A percentile compares a stretch with the other conserved stretches of the same genome.
Evolutionary conservation across 2,113 vertebrate species (phyloP).

Genomic region (Ptyas mucosa): DNA sequence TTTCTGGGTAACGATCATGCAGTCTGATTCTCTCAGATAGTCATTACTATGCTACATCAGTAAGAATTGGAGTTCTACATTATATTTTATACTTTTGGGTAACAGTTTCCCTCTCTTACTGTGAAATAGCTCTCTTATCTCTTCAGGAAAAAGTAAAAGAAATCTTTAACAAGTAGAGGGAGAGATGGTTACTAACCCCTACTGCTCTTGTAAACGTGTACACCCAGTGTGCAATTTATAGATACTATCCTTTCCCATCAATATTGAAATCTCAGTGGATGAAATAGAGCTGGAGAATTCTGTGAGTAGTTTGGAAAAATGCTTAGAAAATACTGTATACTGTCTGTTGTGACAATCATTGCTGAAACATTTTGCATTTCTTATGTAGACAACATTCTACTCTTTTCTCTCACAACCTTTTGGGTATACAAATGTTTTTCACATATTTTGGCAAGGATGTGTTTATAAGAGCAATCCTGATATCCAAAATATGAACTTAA

Average conservation of each 20-base stretch:
- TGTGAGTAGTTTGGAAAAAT: neutral
- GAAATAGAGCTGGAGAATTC: neutral
- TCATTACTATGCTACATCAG: neutral
- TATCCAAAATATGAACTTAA: neutral
- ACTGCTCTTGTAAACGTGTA: no score
- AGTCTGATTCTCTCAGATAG: neutral
- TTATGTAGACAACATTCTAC: neutral
- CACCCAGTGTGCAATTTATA: no score
- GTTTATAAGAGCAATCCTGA: neutral
- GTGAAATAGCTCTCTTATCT: neutral
- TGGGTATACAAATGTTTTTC: neutral
- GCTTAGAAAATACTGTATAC: neutral
- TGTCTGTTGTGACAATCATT: neutral
- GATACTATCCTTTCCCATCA: neutral
- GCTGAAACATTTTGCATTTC: neutral
- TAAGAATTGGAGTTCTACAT: neutral
- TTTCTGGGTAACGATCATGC: neutral
- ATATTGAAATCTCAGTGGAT: neutral
- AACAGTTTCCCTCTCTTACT: neutral
- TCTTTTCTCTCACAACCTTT: neutral
- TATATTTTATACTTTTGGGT: neutral
- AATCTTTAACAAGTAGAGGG: neutral
- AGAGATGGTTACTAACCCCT: no score
- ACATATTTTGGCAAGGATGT: neutral
- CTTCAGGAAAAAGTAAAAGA: neutral